Evolutionary conservation across 2,888 invertebrate genomes (phyloP), one percentile per base, ranked within the genome.

Genomic region (Tigriopus californicus): DNA sequence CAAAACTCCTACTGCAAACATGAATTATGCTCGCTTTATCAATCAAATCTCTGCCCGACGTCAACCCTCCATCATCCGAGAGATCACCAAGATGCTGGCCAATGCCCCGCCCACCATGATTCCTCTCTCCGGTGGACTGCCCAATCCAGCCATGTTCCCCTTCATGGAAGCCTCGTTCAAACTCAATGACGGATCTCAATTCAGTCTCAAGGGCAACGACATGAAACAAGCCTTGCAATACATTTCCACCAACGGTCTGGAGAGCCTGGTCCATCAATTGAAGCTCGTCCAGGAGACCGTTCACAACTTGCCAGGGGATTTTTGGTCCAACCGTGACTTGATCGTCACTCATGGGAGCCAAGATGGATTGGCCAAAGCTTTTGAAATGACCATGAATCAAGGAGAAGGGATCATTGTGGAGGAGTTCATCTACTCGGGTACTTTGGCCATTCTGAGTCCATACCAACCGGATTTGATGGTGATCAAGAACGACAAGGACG

Each of bases 261-360:
- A 44, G 46, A 44, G 44, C 24, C 22, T 56, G n/a, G 56, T 56
- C 5, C 10, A 46, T 11, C 20, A n/a, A n/a, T 18, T 56, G 15
- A 44, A 56, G 24, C 13, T 22, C 5, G 22, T 56, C 10, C 56
- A 56, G 22, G 24, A 10, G 13, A 1, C n/a, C 1, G 46, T 56
- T 1, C 56, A 56, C 25, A 15, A 62, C 77, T 82, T 83, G 0
- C 83, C 83, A 0, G 70, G 75, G 5, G 71, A 74, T 8, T 33
- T 33, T 78, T 75, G 78, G 76, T 71, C 77, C 1, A 72, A 76
- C 2, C 62, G 62, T 10, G 68, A 70, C 12, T 68, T 85, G 1
- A 69, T 83, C 42, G 74, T 85, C 25, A 83, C 83, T 4, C 78
- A 79, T 64, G 87, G 86, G 2, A 79, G 82, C 24, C 85, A 85